Conservation (phyloP, 2,888 invertebrate genomes). For the Blomia tropicalis region DNA sequence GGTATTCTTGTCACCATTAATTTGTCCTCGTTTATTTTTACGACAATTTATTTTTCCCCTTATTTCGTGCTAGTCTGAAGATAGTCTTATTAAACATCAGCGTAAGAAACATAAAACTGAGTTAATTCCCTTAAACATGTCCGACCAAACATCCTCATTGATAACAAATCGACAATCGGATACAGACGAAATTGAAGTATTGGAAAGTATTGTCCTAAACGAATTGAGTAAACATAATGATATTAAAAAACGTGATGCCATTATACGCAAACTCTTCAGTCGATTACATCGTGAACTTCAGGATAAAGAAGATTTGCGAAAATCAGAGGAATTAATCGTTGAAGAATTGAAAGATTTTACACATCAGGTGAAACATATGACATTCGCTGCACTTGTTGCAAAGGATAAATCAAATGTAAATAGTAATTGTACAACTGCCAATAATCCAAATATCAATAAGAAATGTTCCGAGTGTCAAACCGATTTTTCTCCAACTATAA, state of each 20-base stretch:
- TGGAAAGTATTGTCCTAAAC: background rate
- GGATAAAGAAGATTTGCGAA: background rate
- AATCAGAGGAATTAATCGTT: background rate
- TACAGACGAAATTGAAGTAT: background rate
- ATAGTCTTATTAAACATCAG: background rate
- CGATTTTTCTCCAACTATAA: background rate
- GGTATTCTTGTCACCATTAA: background rate
- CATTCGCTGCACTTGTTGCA: background rate
- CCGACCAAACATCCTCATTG: background rate
- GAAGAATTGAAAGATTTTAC: background rate
- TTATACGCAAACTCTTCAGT: background rate
- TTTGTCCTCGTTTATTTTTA: background rate
- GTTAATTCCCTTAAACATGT: background rate
- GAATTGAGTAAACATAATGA: background rate
- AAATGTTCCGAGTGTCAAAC: conserved; percentile 11
- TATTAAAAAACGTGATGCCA: background rate
- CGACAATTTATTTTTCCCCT: background rate
- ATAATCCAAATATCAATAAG: too few species aligned
- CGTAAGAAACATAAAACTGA: background rate
- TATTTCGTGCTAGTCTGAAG: background rate
- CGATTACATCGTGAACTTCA: background rate
- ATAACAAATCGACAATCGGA: background rate
- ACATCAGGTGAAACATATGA: conserved; percentile 11
- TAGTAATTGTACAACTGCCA: background rate
- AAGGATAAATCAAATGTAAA: background rate